phyloP scores from a whole-genome alignment of 2,113 vertebrate species.

The Perccottus glenii region DNA sequence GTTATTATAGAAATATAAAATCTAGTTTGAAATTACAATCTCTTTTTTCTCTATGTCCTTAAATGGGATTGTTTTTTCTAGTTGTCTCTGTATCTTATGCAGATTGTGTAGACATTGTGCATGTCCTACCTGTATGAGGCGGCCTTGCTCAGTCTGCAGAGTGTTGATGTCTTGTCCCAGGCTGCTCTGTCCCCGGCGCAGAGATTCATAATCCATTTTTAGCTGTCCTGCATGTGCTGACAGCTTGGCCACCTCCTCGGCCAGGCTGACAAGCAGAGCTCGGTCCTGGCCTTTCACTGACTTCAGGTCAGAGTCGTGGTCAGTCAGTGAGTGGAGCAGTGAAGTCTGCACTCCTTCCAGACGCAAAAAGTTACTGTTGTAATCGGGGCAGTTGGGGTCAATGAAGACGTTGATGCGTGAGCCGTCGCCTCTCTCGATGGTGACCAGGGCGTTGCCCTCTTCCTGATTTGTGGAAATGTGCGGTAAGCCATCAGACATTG shows the following conservation, averaged over 20 bases:
- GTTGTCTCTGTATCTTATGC: not conserved
- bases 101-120: not conserved
- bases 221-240: constrained; percentile 85
- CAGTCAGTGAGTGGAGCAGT: constrained; percentile 83
- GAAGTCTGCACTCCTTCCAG: constrained; percentile 91
- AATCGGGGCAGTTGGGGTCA: constrained; percentile 95
- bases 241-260: constrained; percentile 90
- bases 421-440: constrained; percentile 90
- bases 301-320: constrained; percentile 85
- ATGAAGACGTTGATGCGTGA: constrained; percentile 97
- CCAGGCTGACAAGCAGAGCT: constrained; percentile 87
- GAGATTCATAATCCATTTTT: constrained; percentile 86
- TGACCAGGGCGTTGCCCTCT: constrained; percentile 91
- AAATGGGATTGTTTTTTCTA: not conserved
- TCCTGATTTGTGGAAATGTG: constrained; percentile 93
- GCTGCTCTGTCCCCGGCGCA: constrained; percentile 86
- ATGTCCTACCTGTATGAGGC: constrained; percentile 89
- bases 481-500: constrained; percentile 85
- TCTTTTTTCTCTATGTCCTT: too few relatives aligned
- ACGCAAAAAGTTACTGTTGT: constrained; percentile 84
- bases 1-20: too few relatives aligned
- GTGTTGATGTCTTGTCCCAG: constrained; percentile 91
- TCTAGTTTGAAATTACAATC: too few relatives aligned
- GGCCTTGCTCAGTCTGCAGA: constrained; percentile 91
- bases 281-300: constrained; percentile 86